These are phyloP conservation scores for Mastomys natalensis DNA, from an alignment of 2,113 vertebrate species.

Conservation along the genomic window DNA sequence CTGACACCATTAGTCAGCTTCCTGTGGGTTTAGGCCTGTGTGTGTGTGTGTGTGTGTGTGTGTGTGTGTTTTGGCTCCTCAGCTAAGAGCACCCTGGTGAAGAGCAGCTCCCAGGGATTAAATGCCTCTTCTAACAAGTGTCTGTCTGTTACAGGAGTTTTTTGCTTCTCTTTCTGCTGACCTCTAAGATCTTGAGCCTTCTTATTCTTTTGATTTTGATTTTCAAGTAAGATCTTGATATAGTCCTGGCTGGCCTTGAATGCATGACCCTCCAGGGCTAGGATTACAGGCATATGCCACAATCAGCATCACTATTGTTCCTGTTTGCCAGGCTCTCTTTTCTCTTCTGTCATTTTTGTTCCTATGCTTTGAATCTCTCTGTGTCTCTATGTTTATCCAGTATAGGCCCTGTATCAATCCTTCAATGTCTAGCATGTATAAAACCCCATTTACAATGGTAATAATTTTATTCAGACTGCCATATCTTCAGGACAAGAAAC, in stretches of 20 bases:
- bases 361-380: background rate
- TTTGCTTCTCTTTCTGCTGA: background rate
- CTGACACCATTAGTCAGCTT: too few species aligned
- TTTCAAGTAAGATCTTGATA: background rate
- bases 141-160: too few species aligned
- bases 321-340: background rate
- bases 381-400: background rate
- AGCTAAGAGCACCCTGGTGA: background rate
- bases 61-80: background rate
- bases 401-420: background rate
- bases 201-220: background rate
- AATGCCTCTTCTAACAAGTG: background rate
- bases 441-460: background rate
- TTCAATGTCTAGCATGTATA: background rate
- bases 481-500: background rate
- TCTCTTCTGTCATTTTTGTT: background rate
- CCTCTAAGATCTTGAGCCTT: background rate
- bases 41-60: too few species aligned
- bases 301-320: background rate
- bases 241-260: background rate
- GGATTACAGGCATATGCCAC: background rate
- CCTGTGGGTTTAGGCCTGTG: background rate
- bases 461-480: conserved; percentile 13
- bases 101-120: background rate
- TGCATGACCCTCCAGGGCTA: background rate